phyloP scores from a whole-genome alignment of 2,113 vertebrate genomes.

The Ornithorhynchus anatinus region DNA sequence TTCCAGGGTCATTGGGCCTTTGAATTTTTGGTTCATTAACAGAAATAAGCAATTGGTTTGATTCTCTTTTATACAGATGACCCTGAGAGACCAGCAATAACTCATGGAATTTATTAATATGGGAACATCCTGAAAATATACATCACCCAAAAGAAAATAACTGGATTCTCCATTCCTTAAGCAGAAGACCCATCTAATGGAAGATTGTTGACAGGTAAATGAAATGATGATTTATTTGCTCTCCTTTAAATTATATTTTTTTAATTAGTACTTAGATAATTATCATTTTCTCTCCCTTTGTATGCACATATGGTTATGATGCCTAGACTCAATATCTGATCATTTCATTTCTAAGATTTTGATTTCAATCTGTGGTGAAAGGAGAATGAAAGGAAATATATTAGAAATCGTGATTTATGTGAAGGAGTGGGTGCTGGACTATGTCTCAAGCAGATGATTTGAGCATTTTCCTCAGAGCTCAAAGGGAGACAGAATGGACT shows the following conservation, averaged over 20 bases:
- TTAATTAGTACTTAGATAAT: slow-evolving; percentile 9
- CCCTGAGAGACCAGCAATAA: not conserved
- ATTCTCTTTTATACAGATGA: slow-evolving; percentile 10
- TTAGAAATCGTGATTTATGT: slow-evolving; percentile 29
- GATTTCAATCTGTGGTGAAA: not conserved
- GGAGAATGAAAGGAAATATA: not conserved
- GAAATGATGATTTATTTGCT: slow-evolving; percentile 11
- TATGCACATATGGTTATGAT: not conserved
- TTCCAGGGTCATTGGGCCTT: too few relatives aligned
- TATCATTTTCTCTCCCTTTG: not conserved
- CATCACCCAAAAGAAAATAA: not conserved
- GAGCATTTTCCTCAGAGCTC: not conserved
- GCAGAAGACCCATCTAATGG: slow-evolving; percentile 8
- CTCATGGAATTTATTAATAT: not conserved
- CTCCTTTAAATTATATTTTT: not conserved
- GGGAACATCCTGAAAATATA: slow-evolving; percentile 41
- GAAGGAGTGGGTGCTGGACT: slow-evolving; percentile 10
- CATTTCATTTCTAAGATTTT: slow-evolving; percentile 19
- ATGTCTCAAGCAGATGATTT: slow-evolving; percentile 31
- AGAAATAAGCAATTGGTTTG: not conserved
- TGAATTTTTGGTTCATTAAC: not conserved
- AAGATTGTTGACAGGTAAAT: slow-evolving; percentile 56
- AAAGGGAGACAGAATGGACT: slow-evolving; percentile 33
- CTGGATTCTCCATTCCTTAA: not conserved
- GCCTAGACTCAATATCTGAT: slow-evolving; percentile 11